A percentile compares a stretch with the other conserved stretches of the same genome.
These are phyloP conservation scores for Callithrix jacchus DNA, from an alignment of 2,113 vertebrate species.

Conservation along the genomic window DNA sequence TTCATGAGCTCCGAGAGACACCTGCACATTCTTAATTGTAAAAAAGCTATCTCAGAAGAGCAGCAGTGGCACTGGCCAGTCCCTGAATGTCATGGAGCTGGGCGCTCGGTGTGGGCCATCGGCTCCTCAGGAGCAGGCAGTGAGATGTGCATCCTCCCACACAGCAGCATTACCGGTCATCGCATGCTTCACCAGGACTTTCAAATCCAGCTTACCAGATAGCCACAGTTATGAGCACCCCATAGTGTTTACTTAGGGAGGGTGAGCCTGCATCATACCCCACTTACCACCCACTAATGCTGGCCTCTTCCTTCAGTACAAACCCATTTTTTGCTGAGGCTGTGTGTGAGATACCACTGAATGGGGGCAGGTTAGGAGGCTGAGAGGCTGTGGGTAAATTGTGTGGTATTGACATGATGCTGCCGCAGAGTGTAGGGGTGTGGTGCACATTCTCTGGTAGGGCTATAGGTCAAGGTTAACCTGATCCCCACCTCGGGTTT, in stretches of 20 bases:
- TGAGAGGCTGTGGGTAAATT: background rate
- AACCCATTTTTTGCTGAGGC: background rate
- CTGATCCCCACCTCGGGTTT: background rate
- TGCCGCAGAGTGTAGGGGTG: rapidly evolving
- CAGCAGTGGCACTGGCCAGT: rapidly evolving
- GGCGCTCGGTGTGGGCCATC: background rate
- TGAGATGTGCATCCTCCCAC: background rate
- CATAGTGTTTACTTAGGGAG: background rate
- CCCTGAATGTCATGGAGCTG: background rate
- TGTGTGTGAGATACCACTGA: rapidly evolving
- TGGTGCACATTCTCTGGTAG: rapidly evolving
- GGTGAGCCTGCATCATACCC: background rate
- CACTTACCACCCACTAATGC: background rate
- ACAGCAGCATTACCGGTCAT: background rate
- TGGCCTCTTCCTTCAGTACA: background rate
- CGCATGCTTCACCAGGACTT: background rate
- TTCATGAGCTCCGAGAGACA: background rate
- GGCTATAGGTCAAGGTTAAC: rapidly evolving
- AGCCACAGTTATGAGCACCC: rapidly evolving
- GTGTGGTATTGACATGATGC: rapidly evolving
- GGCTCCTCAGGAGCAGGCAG: background rate
- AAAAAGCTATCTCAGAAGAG: background rate
- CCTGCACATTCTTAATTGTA: background rate
- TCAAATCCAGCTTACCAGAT: no score
- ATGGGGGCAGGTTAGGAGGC: rapidly evolving